phyloP scores from a whole-genome alignment of 2,113 vertebrate genomes.

The Amphiprion ocellaris region DNA sequence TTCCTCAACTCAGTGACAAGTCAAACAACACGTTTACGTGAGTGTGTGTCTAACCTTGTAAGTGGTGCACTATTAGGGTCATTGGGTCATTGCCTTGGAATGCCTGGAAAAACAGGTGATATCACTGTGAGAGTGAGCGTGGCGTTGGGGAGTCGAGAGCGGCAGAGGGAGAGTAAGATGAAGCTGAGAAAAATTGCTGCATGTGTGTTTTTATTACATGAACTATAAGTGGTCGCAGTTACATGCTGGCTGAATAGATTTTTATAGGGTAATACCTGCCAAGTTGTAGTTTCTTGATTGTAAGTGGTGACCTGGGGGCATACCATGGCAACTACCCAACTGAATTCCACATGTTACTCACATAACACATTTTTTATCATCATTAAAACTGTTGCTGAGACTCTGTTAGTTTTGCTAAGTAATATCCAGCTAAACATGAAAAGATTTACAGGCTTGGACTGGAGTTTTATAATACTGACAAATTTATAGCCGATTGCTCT shows the following conservation, averaged over 20 bases:
- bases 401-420: no score
- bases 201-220: no score
- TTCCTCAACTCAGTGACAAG: constrained; percentile 60
- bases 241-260: no score
- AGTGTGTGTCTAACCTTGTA: constrained; percentile 61
- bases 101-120: constrained; percentile 64
- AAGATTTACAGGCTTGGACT: not conserved
- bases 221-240: no score
- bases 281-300: no score
- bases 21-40: constrained; percentile 48
- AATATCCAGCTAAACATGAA: not conserved
- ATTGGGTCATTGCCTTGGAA: constrained; percentile 61
- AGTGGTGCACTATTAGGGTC: constrained; percentile 49
- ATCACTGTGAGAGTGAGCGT: constrained; percentile 21
- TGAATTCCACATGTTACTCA: no score
- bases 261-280: no score
- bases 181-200: not conserved
- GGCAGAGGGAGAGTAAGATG: not conserved
- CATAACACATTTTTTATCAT: no score
- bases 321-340: no score
- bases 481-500: not conserved
- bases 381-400: no score
- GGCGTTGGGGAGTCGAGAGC: not conserved
- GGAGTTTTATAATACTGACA: not conserved
- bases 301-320: no score